Conservation (phyloP, 2,888 invertebrate genomes). For the Epinotia demarniana region DNA sequence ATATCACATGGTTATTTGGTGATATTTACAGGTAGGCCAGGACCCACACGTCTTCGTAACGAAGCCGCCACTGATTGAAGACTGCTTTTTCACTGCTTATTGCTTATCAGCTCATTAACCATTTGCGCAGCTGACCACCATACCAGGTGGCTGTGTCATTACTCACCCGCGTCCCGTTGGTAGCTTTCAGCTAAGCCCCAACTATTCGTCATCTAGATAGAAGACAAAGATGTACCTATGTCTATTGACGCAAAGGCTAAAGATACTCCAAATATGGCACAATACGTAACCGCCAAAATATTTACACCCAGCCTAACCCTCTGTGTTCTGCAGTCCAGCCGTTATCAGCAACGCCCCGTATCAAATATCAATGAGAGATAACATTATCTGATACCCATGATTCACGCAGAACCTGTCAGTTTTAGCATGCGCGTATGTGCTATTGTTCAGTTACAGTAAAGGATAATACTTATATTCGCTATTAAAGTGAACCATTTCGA, state of each 20-base stretch:
- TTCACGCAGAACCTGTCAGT: conserved; percentile 21
- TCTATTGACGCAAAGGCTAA: background rate
- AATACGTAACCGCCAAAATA: background rate
- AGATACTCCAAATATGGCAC: background rate
- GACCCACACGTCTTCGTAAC: too few relatives aligned
- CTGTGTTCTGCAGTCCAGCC: background rate
- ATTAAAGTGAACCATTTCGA: background rate
- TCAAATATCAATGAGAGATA: conserved; percentile 43
- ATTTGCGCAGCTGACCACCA: too few relatives aligned
- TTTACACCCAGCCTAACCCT: background rate
- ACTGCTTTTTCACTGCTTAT: too few relatives aligned
- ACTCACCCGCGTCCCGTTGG: too few relatives aligned
- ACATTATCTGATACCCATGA: conserved; percentile 39
- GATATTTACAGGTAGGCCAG: too few relatives aligned
- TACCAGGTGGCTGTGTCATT: too few relatives aligned
- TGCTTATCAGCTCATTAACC: too few relatives aligned
- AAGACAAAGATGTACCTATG: too few relatives aligned
- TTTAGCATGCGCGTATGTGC: background rate
- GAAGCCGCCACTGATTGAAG: too few relatives aligned
- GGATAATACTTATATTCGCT: background rate
- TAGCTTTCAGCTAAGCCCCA: too few relatives aligned
- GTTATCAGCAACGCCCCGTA: conserved; percentile 43
- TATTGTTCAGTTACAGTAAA: background rate
- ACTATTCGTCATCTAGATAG: too few relatives aligned
- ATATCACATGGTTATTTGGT: too few relatives aligned